These are phyloP conservation scores for Merodon equestris DNA, from an alignment of 2,888 invertebrate species.

Conservation along the genomic window DNA sequence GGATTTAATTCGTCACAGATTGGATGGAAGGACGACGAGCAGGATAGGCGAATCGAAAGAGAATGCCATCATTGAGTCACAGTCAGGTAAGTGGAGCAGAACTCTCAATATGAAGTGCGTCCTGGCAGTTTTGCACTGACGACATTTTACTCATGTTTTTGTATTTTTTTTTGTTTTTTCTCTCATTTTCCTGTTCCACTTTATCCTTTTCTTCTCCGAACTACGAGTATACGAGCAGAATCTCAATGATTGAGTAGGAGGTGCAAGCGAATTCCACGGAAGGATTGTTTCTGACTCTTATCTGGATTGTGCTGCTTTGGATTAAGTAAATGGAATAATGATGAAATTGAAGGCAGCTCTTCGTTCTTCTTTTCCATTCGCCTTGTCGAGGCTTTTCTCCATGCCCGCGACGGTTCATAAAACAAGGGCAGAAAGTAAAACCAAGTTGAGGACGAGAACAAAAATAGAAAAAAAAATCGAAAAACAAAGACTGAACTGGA, in stretches of 20 bases:
- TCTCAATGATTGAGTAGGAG: constrained; percentile 11
- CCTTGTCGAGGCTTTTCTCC: neutral
- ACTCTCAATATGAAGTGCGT: constrained; percentile 4
- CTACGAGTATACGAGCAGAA: neutral
- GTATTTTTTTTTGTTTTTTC: neutral
- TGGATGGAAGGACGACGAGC: constrained; percentile 16
- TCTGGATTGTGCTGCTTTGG: constrained; percentile 45
- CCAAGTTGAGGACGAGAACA: neutral
- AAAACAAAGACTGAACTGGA: constrained; percentile 17
- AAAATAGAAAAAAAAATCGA: constrained; percentile 6
- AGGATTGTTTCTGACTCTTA: constrained; percentile 42
- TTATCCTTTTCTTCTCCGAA: too few species aligned
- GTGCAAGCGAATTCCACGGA: constrained; percentile 31
- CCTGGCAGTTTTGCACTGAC: neutral
- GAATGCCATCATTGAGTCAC: constrained; percentile 4
- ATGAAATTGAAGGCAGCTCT: constrained; percentile 40
- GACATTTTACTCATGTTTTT: constrained; percentile 11
- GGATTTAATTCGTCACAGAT: constrained; percentile 43
- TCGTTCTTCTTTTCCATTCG: too few species aligned
- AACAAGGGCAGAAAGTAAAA: constrained; percentile 8
- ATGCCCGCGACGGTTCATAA: neutral
- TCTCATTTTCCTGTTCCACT: neutral
- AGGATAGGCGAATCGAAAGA: constrained; percentile 12
- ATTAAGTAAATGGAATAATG: constrained; percentile 55
- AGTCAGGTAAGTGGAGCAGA: constrained; percentile 30